phyloP scores from a whole-genome alignment of 53 echinoderm and acorn worm species.

The Astropecten irregularis region DNA sequence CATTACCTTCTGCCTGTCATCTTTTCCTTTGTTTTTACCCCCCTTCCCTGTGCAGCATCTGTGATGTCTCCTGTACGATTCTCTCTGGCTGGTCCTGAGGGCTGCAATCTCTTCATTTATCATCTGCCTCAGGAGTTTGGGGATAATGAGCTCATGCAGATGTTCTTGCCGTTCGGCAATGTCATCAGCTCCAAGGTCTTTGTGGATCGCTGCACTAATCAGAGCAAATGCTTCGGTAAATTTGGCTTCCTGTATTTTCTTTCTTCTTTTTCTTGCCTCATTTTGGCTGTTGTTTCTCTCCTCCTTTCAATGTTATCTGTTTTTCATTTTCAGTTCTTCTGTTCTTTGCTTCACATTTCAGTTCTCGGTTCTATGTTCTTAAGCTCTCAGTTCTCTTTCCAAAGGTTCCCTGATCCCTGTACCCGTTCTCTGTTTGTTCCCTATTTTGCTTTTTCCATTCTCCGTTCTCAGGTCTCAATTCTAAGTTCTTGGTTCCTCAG shows the following conservation, averaged over 20 bases:
- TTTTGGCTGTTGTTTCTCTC: not conserved
- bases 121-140: slow-evolving; percentile 98
- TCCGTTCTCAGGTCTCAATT: no score
- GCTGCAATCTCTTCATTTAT: slow-evolving; percentile 97
- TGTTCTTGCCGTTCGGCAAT: slow-evolving; percentile 92
- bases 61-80: slow-evolving; percentile 55
- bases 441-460: no score
- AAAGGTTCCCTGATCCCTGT: no score
- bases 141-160: slow-evolving; percentile 89
- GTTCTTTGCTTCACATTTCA: no score
- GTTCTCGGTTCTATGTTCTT: no score
- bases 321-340: no score
- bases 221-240: slow-evolving; percentile 99
- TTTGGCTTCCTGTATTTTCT: not conserved
- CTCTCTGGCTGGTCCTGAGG: slow-evolving; percentile 83
- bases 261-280: no score
- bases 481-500: no score
- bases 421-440: no score
- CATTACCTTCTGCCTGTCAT: no score
- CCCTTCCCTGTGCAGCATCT: not conserved
- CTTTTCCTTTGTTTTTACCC: no score
- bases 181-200: slow-evolving; percentile 99
- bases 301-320: not conserved
- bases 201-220: slow-evolving; percentile 96
- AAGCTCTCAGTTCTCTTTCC: no score